Conservation (phyloP, 2,888 invertebrate species). For the Bursaphelenchus okinawaensis region DNA sequence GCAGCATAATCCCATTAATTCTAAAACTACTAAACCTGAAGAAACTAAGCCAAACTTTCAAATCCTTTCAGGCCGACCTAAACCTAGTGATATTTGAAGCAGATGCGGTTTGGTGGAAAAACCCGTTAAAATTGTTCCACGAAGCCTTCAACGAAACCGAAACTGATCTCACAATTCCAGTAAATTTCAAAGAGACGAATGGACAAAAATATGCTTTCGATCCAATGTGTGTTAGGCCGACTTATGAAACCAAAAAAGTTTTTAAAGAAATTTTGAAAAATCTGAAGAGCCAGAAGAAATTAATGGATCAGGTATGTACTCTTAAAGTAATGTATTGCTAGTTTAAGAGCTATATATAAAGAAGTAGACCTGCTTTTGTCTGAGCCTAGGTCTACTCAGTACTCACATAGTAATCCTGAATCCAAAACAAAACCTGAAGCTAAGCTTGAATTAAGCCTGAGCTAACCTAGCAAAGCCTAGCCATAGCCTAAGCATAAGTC, state of each 20-base stretch:
- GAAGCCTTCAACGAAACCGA: conserved; percentile 14
- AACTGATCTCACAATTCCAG: conserved; percentile 44
- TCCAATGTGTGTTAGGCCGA: conserved; percentile 47
- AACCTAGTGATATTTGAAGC: conserved; percentile 49
- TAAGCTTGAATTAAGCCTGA: too few species aligned
- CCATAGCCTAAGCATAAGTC: too few species aligned
- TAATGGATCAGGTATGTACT: conserved; percentile 30
- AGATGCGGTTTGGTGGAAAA: conserved; percentile 49
- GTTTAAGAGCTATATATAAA: too few species aligned
- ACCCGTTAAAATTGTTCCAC: conserved; percentile 35
- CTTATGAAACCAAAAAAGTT: conserved; percentile 32
- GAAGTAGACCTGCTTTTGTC: too few species aligned
- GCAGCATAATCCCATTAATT: too few species aligned
- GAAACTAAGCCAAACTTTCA: neutral
- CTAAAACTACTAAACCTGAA: neutral
- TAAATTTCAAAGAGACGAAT: conserved; percentile 23
- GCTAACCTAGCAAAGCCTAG: too few species aligned
- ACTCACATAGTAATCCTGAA: too few species aligned
- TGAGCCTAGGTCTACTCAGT: too few species aligned
- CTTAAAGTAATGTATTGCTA: too few species aligned
- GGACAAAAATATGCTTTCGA: conserved; percentile 39
- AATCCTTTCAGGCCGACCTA: conserved; percentile 21
- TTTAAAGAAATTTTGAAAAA: conserved; percentile 35
- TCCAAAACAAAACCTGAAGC: too few species aligned
- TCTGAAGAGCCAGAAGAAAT: conserved; percentile 28